Percentiles rank a stretch among this genome's conserved stretches.
Evolutionary conservation across 35 echinoderm and acorn worm species (phyloP).

Genomic region (Heliocidaris erythrogramma): DNA sequence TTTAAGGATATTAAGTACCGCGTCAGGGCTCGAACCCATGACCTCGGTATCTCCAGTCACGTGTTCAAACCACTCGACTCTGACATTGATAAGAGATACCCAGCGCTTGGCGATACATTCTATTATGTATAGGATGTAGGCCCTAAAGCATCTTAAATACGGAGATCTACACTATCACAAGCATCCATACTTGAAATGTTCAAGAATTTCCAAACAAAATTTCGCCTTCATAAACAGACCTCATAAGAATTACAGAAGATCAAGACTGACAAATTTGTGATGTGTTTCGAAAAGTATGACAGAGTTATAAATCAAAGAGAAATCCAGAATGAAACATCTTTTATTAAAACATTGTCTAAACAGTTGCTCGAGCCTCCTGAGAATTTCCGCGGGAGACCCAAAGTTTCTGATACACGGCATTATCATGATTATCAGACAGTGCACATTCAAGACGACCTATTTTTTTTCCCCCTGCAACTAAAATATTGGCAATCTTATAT

Average conservation of each 20-base stretch:
- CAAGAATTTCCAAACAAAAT: no score
- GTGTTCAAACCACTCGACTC: no score
- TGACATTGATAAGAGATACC: no score
- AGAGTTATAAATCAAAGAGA: background rate
- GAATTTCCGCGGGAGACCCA: background rate
- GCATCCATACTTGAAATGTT: no score
- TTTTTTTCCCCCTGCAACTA: background rate
- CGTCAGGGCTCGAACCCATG: no score
- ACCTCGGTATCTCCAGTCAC: no score
- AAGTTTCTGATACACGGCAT: background rate
- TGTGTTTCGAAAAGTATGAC: background rate
- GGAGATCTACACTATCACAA: no score
- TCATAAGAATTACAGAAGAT: background rate
- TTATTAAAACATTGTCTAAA: background rate
- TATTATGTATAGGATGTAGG: no score
- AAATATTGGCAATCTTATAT: background rate
- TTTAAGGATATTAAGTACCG: no score
- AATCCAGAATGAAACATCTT: background rate
- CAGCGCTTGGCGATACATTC: no score
- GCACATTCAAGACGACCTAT: background rate
- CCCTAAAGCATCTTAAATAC: no score
- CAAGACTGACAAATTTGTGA: background rate
- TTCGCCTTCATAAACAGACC: no score
- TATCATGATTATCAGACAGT: background rate
- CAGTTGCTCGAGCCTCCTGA: background rate